Evolutionary conservation across 2,888 invertebrate genomes (phyloP).

Genomic region (Odontocerum albicorne): DNA sequence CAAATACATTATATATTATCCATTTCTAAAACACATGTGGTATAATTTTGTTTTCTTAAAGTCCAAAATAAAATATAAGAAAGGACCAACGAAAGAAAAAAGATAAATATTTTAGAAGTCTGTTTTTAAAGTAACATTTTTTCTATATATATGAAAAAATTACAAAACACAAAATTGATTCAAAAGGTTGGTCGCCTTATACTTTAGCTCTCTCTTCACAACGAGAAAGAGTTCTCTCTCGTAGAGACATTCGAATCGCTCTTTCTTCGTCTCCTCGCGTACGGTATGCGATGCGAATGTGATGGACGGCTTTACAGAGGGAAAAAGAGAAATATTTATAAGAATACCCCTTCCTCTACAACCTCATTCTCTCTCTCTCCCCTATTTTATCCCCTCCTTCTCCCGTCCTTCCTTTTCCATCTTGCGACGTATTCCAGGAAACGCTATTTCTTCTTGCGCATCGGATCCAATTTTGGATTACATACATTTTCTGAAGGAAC

Average conservation of each 20-base stretch:
- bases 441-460: slow-evolving; percentile 36
- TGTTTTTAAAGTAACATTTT: too few relatives aligned
- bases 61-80: too few relatives aligned
- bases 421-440: slow-evolving; percentile 27
- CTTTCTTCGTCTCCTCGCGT: slow-evolving; percentile 15
- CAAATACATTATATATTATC: too few relatives aligned
- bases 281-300: slow-evolving; percentile 25
- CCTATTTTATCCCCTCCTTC: neutral
- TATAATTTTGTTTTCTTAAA: too few relatives aligned
- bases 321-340: slow-evolving; percentile 26
- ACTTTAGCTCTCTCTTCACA: slow-evolving; percentile 7
- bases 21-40: too few relatives aligned
- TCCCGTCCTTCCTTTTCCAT: slow-evolving; percentile 3
- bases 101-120: too few relatives aligned
- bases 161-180: too few relatives aligned
- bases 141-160: too few relatives aligned
- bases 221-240: slow-evolving; percentile 13
- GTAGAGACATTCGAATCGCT: slow-evolving; percentile 22
- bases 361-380: neutral
- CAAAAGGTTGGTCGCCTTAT: too few relatives aligned
- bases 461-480: slow-evolving; percentile 37
- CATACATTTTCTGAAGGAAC: slow-evolving; percentile 34
- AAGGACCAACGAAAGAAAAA: too few relatives aligned
- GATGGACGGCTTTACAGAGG: slow-evolving; percentile 15
- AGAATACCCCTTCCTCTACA: slow-evolving; percentile 3